These are phyloP conservation scores for Euplagia quadripunctaria DNA, from an alignment of 2,888 invertebrate genomes.

Conservation along the genomic window DNA sequence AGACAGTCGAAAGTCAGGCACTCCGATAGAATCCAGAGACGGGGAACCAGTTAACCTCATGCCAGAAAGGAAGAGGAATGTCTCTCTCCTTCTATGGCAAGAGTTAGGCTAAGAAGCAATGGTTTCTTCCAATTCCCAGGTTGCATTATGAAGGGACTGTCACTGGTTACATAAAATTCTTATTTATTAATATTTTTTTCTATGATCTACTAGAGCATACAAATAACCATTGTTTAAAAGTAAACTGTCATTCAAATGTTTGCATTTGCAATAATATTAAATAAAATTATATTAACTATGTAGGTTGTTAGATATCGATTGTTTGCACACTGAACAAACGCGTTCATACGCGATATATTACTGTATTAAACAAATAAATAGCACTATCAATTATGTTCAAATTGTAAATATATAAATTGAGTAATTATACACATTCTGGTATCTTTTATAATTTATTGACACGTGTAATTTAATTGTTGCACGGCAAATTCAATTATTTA, in stretches of 20 bases:
- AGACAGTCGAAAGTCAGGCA: too few species aligned
- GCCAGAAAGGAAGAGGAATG: too few species aligned
- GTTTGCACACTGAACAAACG: not conserved
- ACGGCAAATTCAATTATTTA: not conserved
- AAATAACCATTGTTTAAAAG: not conserved
- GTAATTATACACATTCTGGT: conserved; percentile 12
- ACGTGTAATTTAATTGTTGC: conserved; percentile 4
- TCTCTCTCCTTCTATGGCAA: too few species aligned
- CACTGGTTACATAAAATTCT: too few species aligned
- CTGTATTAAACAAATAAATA: conserved; percentile 18
- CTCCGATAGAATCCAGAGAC: too few species aligned
- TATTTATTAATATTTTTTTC: not conserved
- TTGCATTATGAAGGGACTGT: too few species aligned
- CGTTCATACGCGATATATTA: conserved; percentile 6
- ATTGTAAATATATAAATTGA: conserved; percentile 14
- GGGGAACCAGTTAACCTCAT: too few species aligned
- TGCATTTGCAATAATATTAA: conserved; percentile 5
- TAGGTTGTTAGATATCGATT: conserved; percentile 13
- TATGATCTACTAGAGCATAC: not conserved
- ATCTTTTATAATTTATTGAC: conserved; percentile 16
- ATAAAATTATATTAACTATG: conserved; percentile 3
- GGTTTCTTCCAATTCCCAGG: too few species aligned
- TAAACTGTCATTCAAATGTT: not conserved
- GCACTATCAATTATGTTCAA: conserved; percentile 19
- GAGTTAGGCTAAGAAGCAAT: too few species aligned